These are phyloP conservation scores for Heliangelus exortis DNA, from an alignment of 2,797 vertebrate species.

Conservation along the genomic window DNA sequence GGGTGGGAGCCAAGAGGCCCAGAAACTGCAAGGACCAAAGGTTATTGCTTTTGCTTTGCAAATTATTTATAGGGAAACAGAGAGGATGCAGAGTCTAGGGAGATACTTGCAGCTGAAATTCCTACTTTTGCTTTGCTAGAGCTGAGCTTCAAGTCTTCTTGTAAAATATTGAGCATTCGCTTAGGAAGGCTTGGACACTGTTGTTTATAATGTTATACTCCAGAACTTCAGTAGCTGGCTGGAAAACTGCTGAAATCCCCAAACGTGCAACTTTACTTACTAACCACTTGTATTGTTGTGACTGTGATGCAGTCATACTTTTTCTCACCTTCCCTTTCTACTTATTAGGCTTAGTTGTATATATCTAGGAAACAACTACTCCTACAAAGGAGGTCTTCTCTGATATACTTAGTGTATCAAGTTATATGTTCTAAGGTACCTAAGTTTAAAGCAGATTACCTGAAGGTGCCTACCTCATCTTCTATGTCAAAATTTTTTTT, in stretches of 20 bases:
- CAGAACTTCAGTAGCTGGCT: background rate
- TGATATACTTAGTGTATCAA: background rate
- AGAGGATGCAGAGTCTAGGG: background rate
- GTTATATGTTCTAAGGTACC: background rate
- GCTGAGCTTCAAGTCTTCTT: background rate
- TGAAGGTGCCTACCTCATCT: background rate
- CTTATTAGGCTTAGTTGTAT: background rate
- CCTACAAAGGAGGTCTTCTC: background rate
- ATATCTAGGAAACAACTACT: background rate
- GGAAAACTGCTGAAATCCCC: background rate
- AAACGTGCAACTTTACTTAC: background rate
- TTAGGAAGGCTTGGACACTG: background rate
- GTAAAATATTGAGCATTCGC: background rate
- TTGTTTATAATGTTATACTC: background rate
- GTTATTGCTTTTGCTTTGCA: background rate
- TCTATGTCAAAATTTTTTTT: background rate
- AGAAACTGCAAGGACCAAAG: background rate
- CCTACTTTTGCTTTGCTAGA: background rate
- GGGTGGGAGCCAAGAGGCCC: background rate
- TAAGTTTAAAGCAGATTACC: background rate
- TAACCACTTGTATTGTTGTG: background rate
- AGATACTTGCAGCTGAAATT: background rate
- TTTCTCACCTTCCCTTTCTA: background rate
- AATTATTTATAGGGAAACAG: conserved; percentile 10
- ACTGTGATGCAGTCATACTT: background rate